Evolutionary conservation across 2,888 invertebrate species (phyloP), one percentile per base, ranked within the genome.

Genomic region (Eueremaeus valkanovi): DNA sequence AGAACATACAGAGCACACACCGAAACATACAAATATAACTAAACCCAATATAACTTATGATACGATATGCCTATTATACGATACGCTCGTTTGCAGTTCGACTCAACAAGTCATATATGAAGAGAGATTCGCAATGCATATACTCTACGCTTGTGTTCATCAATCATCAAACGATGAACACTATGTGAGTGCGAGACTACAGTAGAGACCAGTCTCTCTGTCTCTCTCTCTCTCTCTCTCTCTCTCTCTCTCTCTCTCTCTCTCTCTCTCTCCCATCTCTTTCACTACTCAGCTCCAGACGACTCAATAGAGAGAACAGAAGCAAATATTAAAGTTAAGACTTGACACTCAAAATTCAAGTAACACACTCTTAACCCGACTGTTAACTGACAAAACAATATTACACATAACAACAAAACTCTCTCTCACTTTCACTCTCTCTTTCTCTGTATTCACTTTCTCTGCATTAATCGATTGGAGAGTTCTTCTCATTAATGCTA

Each of bases 51-150:
- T 49, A 49, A 49, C 49, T 49, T 49, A 49, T 18, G 18, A 49
- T 49, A 49, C 18, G 49, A 8, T 36, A 36, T 36, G 36, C 27
- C 63, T 63, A 33, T 63, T 63, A 63, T 63, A 8, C 31, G 63
- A 63, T 33, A 11, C 31, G n/a, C 33, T 63, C 18, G 11, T 58
- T 58, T 63, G 63, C 31, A 27, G 16, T 63, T 63, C 16, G 63
- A 63, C 63, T 63, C 63, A 63, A 63, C 63, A 63, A 63, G 63
- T 63, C 63, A 13, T 33, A 63, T 63, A 63, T 33, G 27, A 63
- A 63, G 58, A 49, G 49, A n/a, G 49, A 49, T 58, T 63, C 33
- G 63, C 63, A 33, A 63, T 33, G 63, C 31, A 63, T 63, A 63
- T 63, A 63, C 31, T 24, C 55, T 55, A 45, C 45, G 16, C 16